phyloP scores from a whole-genome alignment of 2,797 vertebrate species.

The Coreius guichenoti region DNA sequence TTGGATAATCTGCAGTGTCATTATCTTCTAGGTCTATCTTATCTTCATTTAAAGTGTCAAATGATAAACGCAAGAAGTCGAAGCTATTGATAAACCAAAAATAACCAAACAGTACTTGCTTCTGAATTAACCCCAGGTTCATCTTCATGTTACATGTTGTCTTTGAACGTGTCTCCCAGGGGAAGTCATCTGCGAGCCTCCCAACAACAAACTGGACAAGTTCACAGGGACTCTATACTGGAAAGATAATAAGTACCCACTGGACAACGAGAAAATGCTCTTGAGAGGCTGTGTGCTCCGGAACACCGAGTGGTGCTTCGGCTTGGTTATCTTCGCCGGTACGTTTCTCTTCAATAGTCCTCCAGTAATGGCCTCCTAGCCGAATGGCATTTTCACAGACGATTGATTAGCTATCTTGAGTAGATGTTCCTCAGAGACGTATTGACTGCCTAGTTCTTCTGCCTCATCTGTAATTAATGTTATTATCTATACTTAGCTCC shows the following conservation, averaged over 20 bases:
- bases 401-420: constrained; percentile 23
- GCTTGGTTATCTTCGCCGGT: constrained; percentile 88
- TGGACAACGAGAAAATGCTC: constrained; percentile 84
- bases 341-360: constrained; percentile 34
- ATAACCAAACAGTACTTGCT: background rate
- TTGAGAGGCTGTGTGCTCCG: constrained; percentile 84
- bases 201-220: constrained; percentile 86
- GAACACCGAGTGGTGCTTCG: constrained; percentile 89
- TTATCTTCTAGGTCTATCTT: background rate
- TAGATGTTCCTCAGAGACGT: background rate
- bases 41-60: constrained; percentile 15
- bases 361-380: background rate
- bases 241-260: constrained; percentile 78
- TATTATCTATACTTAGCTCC: constrained; percentile 16
- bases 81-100: background rate
- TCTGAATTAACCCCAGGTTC: background rate
- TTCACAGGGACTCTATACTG: constrained; percentile 82
- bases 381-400: constrained; percentile 15
- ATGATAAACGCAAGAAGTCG: background rate
- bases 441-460: background rate
- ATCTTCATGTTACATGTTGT: background rate
- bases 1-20: background rate
- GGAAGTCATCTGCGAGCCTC: constrained; percentile 85
- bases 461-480: constrained; percentile 36
- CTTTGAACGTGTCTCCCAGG: constrained; percentile 67